Percentiles rank a stretch among this genome's conserved stretches.
phyloP scores from a whole-genome alignment of 2,797 vertebrate genomes.

The Amphiprion clarkii region DNA sequence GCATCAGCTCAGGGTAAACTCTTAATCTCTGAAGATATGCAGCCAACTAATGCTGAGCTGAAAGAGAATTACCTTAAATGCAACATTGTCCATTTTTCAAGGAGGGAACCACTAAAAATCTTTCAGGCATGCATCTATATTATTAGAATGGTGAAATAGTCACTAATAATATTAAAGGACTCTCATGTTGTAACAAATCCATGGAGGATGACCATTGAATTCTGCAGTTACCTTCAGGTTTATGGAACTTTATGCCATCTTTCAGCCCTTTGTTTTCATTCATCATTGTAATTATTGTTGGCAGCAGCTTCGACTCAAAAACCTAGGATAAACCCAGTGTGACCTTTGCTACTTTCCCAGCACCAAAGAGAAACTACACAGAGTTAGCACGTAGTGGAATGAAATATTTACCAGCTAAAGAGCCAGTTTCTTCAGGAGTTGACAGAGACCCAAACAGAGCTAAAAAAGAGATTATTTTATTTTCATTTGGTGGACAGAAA shows the following conservation, averaged over 20 bases:
- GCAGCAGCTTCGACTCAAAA: background rate
- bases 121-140: constrained; percentile 9
- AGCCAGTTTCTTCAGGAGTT: background rate
- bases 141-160: background rate
- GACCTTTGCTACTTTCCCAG: background rate
- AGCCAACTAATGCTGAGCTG: constrained; percentile 36
- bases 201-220: background rate
- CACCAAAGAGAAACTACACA: background rate
- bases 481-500: background rate
- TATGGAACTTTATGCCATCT: background rate
- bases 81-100: constrained; percentile 35
- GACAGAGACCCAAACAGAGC: background rate
- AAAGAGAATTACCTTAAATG: constrained; percentile 36
- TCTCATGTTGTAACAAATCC: background rate
- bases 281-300: background rate
- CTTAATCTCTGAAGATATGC: constrained; percentile 63
- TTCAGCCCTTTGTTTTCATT: background rate
- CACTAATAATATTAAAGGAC: background rate
- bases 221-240: background rate
- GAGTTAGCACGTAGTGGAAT: background rate
- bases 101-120: constrained; percentile 38
- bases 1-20: constrained; percentile 63
- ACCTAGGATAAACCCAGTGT: background rate
- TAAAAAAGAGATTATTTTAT: background rate
- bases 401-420: background rate